A percentile compares a stretch with the other conserved stretches of the same genome.
phyloP scores from a whole-genome alignment of 2,888 invertebrate species.

The Nebria brevicollis region DNA sequence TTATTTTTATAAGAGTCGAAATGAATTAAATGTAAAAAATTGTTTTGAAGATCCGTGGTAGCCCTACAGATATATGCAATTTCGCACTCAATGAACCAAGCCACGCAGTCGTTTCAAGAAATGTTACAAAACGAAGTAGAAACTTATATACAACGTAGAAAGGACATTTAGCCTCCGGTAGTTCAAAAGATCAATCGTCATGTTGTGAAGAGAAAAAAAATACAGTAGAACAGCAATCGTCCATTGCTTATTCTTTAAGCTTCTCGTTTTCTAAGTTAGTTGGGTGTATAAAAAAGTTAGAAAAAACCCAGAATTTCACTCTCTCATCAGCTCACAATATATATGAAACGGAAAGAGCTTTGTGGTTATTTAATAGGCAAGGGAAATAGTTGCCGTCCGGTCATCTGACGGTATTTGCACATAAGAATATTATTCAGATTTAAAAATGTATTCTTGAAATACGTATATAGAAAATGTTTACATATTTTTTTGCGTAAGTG shows the following conservation, averaged over 20 bases:
- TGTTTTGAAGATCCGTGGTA: too few species aligned
- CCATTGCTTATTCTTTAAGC: constrained; percentile 40
- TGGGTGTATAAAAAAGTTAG: constrained; percentile 27
- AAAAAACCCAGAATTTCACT: constrained; percentile 17
- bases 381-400: not conserved
- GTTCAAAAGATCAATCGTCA: constrained; percentile 28
- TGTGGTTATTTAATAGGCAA: not conserved
- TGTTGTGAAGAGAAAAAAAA: constrained; percentile 27
- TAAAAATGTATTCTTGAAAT: not conserved
- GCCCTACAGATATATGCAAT: not conserved
- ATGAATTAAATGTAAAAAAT: too few species aligned
- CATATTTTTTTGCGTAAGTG: not conserved
- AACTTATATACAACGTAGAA: constrained; percentile 5
- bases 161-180: constrained; percentile 32
- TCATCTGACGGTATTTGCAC: not conserved
- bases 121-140: not conserved
- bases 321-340: constrained; percentile 2
- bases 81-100: not conserved
- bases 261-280: constrained; percentile 19
- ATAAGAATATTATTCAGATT: not conserved
- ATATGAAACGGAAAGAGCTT: constrained; percentile 7
- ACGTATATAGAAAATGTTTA: not conserved
- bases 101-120: not conserved
- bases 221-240: constrained; percentile 28
- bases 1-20: too few species aligned